Conservation (phyloP, 2,797 vertebrate species). For the Heteromormyrus szaboi region DNA sequence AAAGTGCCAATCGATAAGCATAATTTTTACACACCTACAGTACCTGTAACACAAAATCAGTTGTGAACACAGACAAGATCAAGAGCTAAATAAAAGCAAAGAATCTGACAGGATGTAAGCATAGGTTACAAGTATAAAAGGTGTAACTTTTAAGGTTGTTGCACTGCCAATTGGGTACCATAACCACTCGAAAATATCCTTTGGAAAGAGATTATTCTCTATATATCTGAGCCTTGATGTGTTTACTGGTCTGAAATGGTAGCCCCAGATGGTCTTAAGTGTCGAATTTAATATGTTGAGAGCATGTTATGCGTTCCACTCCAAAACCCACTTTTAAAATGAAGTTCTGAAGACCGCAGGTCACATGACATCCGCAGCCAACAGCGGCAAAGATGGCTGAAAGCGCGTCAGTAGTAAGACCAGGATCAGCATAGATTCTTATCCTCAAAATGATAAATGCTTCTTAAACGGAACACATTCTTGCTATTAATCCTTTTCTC, state of each 20-base stretch:
- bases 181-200: background rate
- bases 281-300: conserved; percentile 39
- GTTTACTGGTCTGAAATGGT: conserved; percentile 43
- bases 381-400: background rate
- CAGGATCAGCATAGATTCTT: background rate
- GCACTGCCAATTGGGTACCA: background rate
- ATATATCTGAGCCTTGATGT: conserved; percentile 23
- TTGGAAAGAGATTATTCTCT: background rate
- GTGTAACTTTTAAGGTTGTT: background rate
- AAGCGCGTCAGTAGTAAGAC: background rate
- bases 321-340: conserved; percentile 29
- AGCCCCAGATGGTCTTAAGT: conserved; percentile 48
- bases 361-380: background rate
- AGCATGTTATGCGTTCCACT: conserved; percentile 32
- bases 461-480: background rate
- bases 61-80: background rate
- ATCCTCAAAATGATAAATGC: background rate
- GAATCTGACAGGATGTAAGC: background rate
- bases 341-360: conserved; percentile 16
- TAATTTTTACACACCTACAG: background rate
- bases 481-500: background rate
- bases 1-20: background rate
- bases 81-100: background rate
- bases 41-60: background rate
- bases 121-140: background rate